Evolutionary conservation across 1,140 invertebrate species (phyloP).

Genomic region (Calephelis virginiensis): DNA sequence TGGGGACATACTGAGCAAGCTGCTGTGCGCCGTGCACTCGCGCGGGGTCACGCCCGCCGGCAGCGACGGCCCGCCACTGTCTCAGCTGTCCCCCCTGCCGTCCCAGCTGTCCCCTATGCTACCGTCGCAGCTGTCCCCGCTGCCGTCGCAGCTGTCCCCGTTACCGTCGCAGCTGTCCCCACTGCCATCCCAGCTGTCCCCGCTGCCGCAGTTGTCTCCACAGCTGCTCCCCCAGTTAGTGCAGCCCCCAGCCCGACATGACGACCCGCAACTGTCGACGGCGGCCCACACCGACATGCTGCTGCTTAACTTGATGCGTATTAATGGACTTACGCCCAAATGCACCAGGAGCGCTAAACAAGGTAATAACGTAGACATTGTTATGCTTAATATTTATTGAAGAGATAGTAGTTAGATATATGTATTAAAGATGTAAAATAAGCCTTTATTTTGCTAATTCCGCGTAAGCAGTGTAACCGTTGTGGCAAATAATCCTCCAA

Average conservation of each 20-base stretch:
- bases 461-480: no score
- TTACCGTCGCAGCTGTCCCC: constrained; percentile 30
- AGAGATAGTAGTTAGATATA: no score
- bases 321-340: constrained; percentile 64
- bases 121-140: constrained; percentile 37
- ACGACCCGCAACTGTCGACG: constrained; percentile 62
- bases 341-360: constrained; percentile 35
- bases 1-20: constrained; percentile 46
- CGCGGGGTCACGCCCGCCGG: constrained; percentile 40
- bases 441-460: no score
- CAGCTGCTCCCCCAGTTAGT: constrained; percentile 10
- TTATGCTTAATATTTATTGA: no score
- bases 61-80: constrained; percentile 35
- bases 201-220: constrained; percentile 22
- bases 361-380: constrained; percentile 29
- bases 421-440: no score
- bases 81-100: constrained; percentile 14
- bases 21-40: constrained; percentile 49
- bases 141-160: constrained; percentile 29
- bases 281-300: constrained; percentile 66
- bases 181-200: constrained; percentile 12
- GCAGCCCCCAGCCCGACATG: constrained; percentile 28
- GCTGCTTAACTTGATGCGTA: constrained; percentile 67
- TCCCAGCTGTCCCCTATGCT: not conserved
- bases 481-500: no score